Conservation (phyloP, 2,888 invertebrate species). For the Dorcus hopei region DNA sequence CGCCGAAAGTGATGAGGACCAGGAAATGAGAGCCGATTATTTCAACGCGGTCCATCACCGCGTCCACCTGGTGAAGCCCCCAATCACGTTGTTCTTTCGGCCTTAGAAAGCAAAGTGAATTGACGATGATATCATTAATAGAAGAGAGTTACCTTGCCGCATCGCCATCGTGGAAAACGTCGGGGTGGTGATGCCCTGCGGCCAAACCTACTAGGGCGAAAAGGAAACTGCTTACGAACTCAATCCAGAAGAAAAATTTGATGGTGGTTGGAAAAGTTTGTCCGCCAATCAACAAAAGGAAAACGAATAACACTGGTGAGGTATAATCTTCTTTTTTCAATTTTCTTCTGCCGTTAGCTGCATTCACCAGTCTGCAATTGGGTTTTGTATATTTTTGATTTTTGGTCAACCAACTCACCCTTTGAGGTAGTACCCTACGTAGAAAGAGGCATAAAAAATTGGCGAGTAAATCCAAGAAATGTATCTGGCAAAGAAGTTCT, state of each 20-base stretch:
- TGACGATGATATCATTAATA: not conserved
- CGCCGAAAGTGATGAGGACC: conserved; percentile 71
- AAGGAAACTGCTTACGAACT: conserved; percentile 58
- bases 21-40: conserved; percentile 65
- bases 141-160: conserved; percentile 53
- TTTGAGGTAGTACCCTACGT: conserved; percentile 15
- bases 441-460: conserved; percentile 19
- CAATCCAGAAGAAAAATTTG: conserved; percentile 60
- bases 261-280: conserved; percentile 43
- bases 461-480: conserved; percentile 23
- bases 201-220: conserved; percentile 66
- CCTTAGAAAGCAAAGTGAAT: conserved; percentile 38
- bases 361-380: conserved; percentile 25
- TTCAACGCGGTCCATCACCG: conserved; percentile 69
- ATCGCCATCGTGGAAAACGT: conserved; percentile 78
- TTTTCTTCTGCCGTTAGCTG: conserved; percentile 9
- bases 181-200: conserved; percentile 78
- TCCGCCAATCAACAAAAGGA: conserved; percentile 47
- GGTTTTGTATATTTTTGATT: not conserved
- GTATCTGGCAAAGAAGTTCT: conserved; percentile 30
- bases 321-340: conserved; percentile 41
- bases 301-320: conserved; percentile 47
- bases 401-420: conserved; percentile 17
- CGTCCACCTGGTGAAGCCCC: conserved; percentile 76
- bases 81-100: conserved; percentile 58